Evolutionary conservation across 1,140 invertebrate species (phyloP).

Genomic region (Popillia japonica): DNA sequence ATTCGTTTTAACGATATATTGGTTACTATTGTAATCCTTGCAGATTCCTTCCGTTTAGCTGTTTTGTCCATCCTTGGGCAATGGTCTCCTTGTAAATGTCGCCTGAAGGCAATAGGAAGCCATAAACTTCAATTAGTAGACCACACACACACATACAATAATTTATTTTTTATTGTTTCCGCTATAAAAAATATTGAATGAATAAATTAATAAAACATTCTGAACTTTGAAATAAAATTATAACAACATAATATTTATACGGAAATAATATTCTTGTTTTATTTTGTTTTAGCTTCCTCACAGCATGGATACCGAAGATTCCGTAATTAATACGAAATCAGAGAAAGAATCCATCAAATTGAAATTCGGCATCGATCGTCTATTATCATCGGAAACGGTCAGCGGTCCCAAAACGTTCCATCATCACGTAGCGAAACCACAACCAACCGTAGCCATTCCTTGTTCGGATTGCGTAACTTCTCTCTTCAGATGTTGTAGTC

Average conservation of each 20-base stretch:
- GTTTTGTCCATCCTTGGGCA: no score
- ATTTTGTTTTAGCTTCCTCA: background rate
- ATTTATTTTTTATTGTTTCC: background rate
- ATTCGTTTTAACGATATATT: no score
- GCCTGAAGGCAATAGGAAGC: no score
- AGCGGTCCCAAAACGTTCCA: constrained; percentile 26
- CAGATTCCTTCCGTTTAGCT: no score
- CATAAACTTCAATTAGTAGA: no score
- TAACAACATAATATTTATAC: background rate
- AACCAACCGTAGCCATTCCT: constrained; percentile 54
- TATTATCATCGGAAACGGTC: constrained; percentile 50
- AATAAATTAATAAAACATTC: no score
- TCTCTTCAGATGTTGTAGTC: constrained; percentile 59
- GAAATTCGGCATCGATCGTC: constrained; percentile 61
- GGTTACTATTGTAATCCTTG: no score
- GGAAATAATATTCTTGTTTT: background rate
- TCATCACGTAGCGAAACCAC: constrained; percentile 45
- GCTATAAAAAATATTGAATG: no score
- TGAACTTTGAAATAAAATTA: no score
- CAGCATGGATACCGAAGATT: constrained; percentile 37
- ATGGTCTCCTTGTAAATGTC: no score
- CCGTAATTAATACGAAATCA: constrained; percentile 33
- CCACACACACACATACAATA: no score
- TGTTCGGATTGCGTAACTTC: constrained; percentile 62
- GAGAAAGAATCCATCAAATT: constrained; percentile 54